phyloP scores from a whole-genome alignment of 1,140 invertebrate genomes.

The Anadara kagoshimensis region DNA sequence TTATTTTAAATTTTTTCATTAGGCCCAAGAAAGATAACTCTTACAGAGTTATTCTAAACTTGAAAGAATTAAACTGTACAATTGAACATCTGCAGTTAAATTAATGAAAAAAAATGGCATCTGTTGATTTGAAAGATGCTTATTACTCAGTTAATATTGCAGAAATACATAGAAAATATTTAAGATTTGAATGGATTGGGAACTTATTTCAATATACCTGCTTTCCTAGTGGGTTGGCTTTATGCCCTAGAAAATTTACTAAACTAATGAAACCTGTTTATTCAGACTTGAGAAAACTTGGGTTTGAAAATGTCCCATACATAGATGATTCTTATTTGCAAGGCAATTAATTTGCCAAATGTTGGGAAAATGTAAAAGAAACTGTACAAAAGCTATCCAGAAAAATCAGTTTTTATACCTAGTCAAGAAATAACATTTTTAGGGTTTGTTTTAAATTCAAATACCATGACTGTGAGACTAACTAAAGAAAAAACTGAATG shows the following conservation, averaged over 20 bases:
- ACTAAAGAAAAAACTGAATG: background rate
- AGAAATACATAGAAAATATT: constrained; percentile 21
- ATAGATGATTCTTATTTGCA: constrained; percentile 17
- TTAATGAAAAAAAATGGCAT: too few relatives aligned
- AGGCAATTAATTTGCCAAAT: background rate
- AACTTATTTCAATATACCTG: constrained; percentile 10
- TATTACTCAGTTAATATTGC: constrained; percentile 30
- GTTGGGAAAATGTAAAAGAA: constrained; percentile 1
- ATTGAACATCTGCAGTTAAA: too few relatives aligned
- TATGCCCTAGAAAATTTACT: constrained; percentile 26
- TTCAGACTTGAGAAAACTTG: constrained; percentile 11
- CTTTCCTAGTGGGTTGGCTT: constrained; percentile 16
- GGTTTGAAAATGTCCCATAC: too few relatives aligned
- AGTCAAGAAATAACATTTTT: constrained; percentile 6
- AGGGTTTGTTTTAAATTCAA: constrained; percentile 17
- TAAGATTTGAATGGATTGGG: constrained; percentile 27
- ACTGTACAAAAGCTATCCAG: constrained; percentile 6
- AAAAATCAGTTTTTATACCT: constrained; percentile 17
- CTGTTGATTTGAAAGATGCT: constrained; percentile 42
- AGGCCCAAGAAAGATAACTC: too few relatives aligned
- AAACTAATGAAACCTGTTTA: constrained; percentile 40
- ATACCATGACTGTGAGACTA: constrained; percentile 9
- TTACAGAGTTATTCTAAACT: too few relatives aligned
- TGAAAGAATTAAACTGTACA: too few relatives aligned
- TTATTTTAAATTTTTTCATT: too few relatives aligned